Base-by-base conservation (phyloP, 2,797 vertebrate genomes). In the Melanotaenia maccullochi region DNA sequence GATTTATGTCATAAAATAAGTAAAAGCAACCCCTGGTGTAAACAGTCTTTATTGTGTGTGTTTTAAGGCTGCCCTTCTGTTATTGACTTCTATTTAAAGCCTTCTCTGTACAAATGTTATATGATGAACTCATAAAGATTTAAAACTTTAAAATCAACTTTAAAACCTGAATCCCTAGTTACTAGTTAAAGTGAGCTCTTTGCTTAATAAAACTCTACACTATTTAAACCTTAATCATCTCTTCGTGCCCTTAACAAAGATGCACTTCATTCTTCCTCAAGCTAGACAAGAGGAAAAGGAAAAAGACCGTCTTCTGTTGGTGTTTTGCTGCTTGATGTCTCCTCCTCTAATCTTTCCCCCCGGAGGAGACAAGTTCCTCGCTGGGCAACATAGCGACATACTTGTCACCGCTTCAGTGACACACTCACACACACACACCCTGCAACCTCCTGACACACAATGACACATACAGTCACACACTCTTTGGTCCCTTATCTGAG, bases 401-500 rank as follows among this genome's bases (percentile, higher is more conserved):
- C 87, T 90, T 90, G 89, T 91, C 89, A 85, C 62, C 20, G 82
- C 84, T 87, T 90, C 81, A 87, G 59, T 84, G 76, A 85, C 76
- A 76, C 65, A 81, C 71, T 78, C 79, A 81, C 36, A 40, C 69
- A 40, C 69, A 73, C 58, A 51, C 61, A 66, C 20, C 14, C 28
- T 35, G 59, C 60, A 74, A 67, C 78, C 68, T 77, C 73, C 76
- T 64, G 63, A 76, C 76, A 79, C 25, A 69, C 60, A 74, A 72
- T 3, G 13, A 75, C 79, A 83, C 81, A 87, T 89, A 85, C 78
- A 90, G 83, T 87, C 84, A 70, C 84, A 88, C 76, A 76, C 75
- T 87, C 84, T 60, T 69, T 60, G 80, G 87, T 89, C 85, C 84
- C 91, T 93, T 94, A 94, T 95, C 94, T 91, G 77, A 84, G 83